A percentile compares a stretch with the other conserved stretches of the same genome.
phyloP scores from a whole-genome alignment of 2,113 vertebrate genomes.

The Rhynchopsitta pachyrhyncha region DNA sequence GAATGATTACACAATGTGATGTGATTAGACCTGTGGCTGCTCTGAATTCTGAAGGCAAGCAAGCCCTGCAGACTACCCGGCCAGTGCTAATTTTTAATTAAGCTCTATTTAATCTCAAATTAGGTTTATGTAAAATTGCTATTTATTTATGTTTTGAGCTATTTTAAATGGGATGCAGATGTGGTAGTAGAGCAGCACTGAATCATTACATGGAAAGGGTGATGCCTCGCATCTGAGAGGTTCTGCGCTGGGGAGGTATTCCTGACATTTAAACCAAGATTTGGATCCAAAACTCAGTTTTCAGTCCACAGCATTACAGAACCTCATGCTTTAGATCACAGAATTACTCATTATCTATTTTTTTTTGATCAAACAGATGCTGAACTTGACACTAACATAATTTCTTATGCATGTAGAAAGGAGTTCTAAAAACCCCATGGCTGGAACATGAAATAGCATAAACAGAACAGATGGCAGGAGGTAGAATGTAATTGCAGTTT shows the following conservation, averaged over 20 bases:
- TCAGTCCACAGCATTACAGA: not conserved
- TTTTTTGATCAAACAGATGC: conserved; percentile 19
- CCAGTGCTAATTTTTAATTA: conserved; percentile 37
- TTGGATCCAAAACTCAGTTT: not conserved
- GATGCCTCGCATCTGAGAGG: not conserved
- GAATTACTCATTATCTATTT: conserved; percentile 11
- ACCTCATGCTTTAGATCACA: not conserved
- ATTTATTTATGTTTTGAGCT: conserved; percentile 21
- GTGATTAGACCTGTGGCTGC: conserved; percentile 37
- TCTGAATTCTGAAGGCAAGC: conserved; percentile 8
- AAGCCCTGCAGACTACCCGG: not conserved
- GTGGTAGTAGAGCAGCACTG: not conserved
- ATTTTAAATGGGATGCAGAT: conserved; percentile 41
- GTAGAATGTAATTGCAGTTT: conserved; percentile 52
- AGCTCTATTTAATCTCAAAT: conserved; percentile 26
- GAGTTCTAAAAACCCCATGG: not conserved
- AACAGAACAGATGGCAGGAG: conserved; percentile 53
- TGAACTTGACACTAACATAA: conserved; percentile 41
- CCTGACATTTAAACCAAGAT: not conserved
- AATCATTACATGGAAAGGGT: conserved; percentile 19
- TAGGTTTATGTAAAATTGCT: not conserved
- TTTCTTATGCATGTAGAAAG: conserved; percentile 5
- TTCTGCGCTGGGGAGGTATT: not conserved
- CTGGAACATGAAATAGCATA: conserved; percentile 16
- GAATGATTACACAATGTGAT: not conserved